phyloP scores from a whole-genome alignment of 1,140 invertebrate genomes.

The Agraylea sexmaculata region DNA sequence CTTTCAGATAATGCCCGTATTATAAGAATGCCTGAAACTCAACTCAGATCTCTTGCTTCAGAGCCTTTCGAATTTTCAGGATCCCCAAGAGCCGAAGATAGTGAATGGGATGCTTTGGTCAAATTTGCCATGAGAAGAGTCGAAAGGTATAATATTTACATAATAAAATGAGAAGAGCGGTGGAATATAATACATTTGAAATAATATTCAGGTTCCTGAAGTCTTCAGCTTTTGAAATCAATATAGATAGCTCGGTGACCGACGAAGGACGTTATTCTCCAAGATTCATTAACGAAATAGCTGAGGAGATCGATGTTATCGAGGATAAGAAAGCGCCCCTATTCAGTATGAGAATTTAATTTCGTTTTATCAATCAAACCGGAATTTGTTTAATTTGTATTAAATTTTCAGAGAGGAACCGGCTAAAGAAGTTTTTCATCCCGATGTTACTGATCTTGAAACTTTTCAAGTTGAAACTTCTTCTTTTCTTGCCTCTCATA shows the following conservation, averaged over 20 bases:
- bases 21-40: conserved; percentile 49
- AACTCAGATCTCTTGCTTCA: conserved; percentile 47
- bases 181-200: no score
- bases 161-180: no score
- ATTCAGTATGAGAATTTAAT: conserved; percentile 54
- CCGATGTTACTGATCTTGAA: conserved; percentile 69
- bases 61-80: conserved; percentile 58
- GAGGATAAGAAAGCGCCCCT: conserved; percentile 66
- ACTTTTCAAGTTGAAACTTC: conserved; percentile 69
- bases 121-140: conserved; percentile 60
- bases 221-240: conserved; percentile 59
- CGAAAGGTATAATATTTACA: conserved; percentile 56
- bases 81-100: conserved; percentile 52
- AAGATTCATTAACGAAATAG: conserved; percentile 69
- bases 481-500: conserved; percentile 68
- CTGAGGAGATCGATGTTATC: conserved; percentile 64
- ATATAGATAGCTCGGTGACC: conserved; percentile 55
- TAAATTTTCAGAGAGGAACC: conserved; percentile 52
- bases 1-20: conserved; percentile 58
- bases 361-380: conserved; percentile 2
- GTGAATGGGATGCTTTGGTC: conserved; percentile 65
- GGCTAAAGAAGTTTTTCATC: conserved; percentile 69
- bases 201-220: conserved; percentile 61
- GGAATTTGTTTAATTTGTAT: background rate
- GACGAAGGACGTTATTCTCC: conserved; percentile 60